Evolutionary conservation across 2,888 invertebrate genomes (phyloP).

Genomic region (Luffia ferchaultella): DNA sequence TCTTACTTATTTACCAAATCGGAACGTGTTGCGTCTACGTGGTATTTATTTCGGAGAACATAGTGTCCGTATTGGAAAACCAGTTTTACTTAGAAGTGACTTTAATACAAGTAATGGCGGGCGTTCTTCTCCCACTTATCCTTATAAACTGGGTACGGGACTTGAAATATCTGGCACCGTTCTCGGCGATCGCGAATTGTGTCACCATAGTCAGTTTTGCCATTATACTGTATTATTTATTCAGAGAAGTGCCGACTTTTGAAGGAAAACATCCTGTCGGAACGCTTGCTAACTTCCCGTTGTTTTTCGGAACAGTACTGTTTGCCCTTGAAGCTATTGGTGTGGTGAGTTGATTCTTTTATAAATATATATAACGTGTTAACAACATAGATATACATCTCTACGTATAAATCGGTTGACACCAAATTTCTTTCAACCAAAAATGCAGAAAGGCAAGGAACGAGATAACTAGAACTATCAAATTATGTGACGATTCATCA

Average conservation of each 20-base stretch:
- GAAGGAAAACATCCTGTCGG: constrained; percentile 72
- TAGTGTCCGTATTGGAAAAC: constrained; percentile 71
- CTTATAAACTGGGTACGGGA: constrained; percentile 85
- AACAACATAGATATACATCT: background rate
- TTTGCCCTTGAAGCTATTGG: constrained; percentile 97
- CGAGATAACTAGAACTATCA: too few species aligned
- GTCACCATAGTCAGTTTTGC: constrained; percentile 85
- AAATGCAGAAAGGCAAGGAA: too few species aligned
- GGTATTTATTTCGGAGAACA: constrained; percentile 89
- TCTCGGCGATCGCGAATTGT: constrained; percentile 88
- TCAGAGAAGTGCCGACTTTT: constrained; percentile 73
- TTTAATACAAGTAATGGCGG: constrained; percentile 74
- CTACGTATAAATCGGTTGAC: background rate
- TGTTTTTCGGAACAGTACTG: constrained; percentile 95
- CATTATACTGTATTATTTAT: constrained; percentile 86
- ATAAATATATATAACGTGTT: background rate
- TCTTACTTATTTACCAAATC: constrained; percentile 87
- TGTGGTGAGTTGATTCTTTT: constrained; percentile 72
- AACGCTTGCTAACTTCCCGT: constrained; percentile 74
- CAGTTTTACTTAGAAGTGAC: constrained; percentile 58
- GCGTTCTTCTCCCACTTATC: constrained; percentile 76
- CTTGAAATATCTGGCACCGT: constrained; percentile 86
- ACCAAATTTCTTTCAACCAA: too few species aligned
- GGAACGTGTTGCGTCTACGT: constrained; percentile 97
- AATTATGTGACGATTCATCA: too few species aligned